Evolutionary conservation across 2,888 invertebrate genomes (phyloP).

Genomic region (Erebia epiphron): DNA sequence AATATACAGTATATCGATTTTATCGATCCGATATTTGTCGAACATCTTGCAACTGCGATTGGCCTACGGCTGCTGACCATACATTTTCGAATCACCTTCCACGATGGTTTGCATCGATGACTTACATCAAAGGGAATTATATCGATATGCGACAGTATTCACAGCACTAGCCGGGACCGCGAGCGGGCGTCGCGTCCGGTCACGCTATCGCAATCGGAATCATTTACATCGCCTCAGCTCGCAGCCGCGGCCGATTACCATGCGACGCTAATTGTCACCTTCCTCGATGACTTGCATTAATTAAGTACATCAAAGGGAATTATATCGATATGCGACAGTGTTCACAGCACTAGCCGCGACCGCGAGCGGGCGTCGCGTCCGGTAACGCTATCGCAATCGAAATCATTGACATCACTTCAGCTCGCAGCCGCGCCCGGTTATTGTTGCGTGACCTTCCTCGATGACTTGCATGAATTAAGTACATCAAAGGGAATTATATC

Average conservation of each 20-base stretch:
- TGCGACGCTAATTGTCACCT: conserved; percentile 79
- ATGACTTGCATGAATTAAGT: not conserved
- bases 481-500: conserved; percentile 1
- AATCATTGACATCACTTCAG: conserved; percentile 80
- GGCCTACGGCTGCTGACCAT: conserved; percentile 39
- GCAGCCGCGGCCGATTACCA: conserved; percentile 59
- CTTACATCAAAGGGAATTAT: not conserved
- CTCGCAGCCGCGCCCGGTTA: conserved; percentile 61
- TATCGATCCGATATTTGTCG: too few species aligned
- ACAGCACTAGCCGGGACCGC: conserved; percentile 60
- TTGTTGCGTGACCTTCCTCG: conserved; percentile 74
- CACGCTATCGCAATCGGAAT: conserved; percentile 71
- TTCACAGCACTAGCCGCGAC: conserved; percentile 55
- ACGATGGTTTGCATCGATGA: not conserved
- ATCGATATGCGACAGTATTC: conserved; percentile 37
- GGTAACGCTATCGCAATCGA: conserved; percentile 66
- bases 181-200: conserved; percentile 54
- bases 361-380: conserved; percentile 59
- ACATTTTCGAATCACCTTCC: conserved; percentile 78
- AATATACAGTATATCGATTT: too few species aligned
- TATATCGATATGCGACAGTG: conserved; percentile 16
- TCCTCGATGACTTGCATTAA: conserved; percentile 37
- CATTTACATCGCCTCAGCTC: conserved; percentile 79
- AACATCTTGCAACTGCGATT: too few species aligned
- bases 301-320: not conserved